Evolutionary conservation across 2,113 vertebrate genomes (phyloP).

Genomic region (pig (Sus scrofa)): T2T-Sscrofa CM000820.6:125564001-125564500

Average conservation of each 20-base stretch:
- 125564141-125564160: neutral
- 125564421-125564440: neutral
- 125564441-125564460: neutral
- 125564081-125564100: neutral
- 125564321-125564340: neutral
- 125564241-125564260: neutral
- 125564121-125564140: neutral
- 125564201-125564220: neutral
- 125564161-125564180: neutral
- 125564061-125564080: neutral
- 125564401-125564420: neutral
- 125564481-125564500: constrained; percentile 22
- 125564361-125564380: too few relatives aligned
- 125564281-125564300: constrained; percentile 22
- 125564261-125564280: neutral
- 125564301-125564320: constrained; percentile 10
- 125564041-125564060: neutral
- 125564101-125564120: neutral
- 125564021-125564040: neutral
- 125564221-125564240: neutral
- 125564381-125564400: too few relatives aligned
- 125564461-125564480: neutral
- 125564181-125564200: neutral
- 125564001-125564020: neutral
- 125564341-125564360: neutral